These are phyloP conservation scores for Ochlodes sylvanus DNA, from an alignment of 2,888 invertebrate genomes.

Conservation along the genomic window DNA sequence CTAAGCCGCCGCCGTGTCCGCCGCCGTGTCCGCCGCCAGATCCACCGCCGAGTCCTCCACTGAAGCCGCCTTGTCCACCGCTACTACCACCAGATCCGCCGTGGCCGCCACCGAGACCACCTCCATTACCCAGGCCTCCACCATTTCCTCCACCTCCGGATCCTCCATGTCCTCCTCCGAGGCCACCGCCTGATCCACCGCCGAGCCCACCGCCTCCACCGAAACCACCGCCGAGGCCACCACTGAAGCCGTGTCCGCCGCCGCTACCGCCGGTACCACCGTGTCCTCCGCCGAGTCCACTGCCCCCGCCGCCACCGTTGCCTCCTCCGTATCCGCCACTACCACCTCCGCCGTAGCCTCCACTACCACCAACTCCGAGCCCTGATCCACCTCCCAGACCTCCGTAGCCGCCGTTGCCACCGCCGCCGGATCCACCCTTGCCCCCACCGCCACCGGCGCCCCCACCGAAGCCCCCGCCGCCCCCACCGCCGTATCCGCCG, in stretches of 20 bases:
- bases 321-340: constrained; percentile 37
- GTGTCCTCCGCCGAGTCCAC: constrained; percentile 41
- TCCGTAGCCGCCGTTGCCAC: constrained; percentile 51
- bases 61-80: constrained; percentile 45
- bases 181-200: constrained; percentile 42
- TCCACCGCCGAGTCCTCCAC: constrained; percentile 39
- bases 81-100: constrained; percentile 40
- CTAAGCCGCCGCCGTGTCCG: constrained; percentile 36
- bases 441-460: constrained; percentile 47
- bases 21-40: constrained; percentile 17
- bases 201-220: constrained; percentile 41
- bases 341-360: constrained; percentile 44
- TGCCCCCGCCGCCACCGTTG: constrained; percentile 34
- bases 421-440: constrained; percentile 52
- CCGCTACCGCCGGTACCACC: constrained; percentile 40
- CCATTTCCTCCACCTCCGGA: constrained; percentile 45
- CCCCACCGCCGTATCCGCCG: constrained; percentile 56
- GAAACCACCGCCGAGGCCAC: constrained; percentile 35
- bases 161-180: constrained; percentile 37
- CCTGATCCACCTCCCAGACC: constrained; percentile 56
- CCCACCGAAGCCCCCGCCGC: constrained; percentile 53
- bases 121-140: constrained; percentile 39
- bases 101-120: constrained; percentile 42
- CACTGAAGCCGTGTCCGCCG: constrained; percentile 19
- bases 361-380: constrained; percentile 39